Percentiles rank a stretch among this genome's conserved stretches.
phyloP scores from a whole-genome alignment of 2,797 vertebrate species.

The Coregonus sp. region DNA sequence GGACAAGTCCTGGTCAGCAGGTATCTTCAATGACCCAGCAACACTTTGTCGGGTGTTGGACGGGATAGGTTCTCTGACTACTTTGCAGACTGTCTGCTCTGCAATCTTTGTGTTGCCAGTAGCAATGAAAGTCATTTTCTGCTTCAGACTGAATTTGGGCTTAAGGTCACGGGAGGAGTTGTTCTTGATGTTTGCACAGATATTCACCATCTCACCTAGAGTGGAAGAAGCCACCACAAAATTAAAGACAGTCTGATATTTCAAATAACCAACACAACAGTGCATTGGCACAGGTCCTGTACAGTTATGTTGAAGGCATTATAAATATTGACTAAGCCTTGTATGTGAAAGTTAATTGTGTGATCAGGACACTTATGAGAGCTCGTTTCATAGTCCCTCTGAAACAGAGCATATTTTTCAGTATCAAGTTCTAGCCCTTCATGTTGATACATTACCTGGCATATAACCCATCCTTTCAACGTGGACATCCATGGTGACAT shows the following conservation, averaged over 20 bases:
- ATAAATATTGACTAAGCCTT: not conserved
- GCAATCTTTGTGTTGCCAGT: conserved; percentile 75
- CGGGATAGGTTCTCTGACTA: conserved; percentile 73
- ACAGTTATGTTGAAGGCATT: not conserved
- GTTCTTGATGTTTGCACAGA: conserved; percentile 88
- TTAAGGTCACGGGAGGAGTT: conserved; percentile 83
- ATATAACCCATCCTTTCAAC: conserved; percentile 1
- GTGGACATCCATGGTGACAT: not conserved
- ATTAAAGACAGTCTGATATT: not conserved
- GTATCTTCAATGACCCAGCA: conserved; percentile 81
- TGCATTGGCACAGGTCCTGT: not conserved
- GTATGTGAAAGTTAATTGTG: not conserved
- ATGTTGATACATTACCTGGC: conserved; percentile 2
- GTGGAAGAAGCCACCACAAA: conserved; percentile 3
- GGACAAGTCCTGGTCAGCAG: conserved; percentile 67
- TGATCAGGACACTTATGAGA: not conserved
- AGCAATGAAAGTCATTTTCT: conserved; percentile 78
- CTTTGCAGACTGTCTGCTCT: conserved; percentile 72
- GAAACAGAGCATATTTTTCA: not conserved
- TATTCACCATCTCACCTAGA: conserved; percentile 85
- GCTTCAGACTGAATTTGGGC: conserved; percentile 84
- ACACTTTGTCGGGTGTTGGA: conserved; percentile 78
- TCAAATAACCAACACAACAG: not conserved
- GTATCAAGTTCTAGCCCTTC: not conserved
- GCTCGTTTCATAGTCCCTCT: not conserved